phyloP scores from a whole-genome alignment of 2,113 vertebrate species.

The Ochotona curzoniae region DNA sequence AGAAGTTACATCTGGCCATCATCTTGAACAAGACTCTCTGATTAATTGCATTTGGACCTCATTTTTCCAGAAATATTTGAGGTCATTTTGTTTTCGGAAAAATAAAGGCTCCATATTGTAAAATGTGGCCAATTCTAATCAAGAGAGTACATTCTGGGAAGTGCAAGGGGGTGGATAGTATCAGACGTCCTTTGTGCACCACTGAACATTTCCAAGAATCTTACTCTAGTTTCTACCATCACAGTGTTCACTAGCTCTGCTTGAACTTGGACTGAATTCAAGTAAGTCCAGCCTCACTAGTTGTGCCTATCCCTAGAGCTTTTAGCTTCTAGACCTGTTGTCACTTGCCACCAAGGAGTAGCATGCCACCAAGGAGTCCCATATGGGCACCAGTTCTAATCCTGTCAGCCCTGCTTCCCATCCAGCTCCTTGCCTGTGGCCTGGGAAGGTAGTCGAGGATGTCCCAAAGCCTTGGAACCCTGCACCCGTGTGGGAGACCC shows the following conservation, averaged over 20 bases:
- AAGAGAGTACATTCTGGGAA: not conserved
- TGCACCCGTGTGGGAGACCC: too few species aligned
- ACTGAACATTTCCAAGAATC: not conserved
- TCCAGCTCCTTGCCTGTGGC: too few species aligned
- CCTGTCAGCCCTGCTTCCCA: too few species aligned
- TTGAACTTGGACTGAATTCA: not conserved
- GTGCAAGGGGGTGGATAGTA: not conserved
- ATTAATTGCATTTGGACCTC: not conserved
- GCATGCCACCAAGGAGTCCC: not conserved
- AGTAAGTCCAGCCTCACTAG: not conserved
- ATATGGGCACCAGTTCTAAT: too few species aligned
- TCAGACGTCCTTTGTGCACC: not conserved
- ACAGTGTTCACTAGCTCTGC: not conserved
- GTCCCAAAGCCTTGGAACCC: too few species aligned
- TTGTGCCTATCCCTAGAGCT: not conserved
- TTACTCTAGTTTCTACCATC: not conserved
- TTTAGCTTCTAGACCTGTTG: not conserved
- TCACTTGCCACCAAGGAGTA: not conserved
- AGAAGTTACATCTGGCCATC: not conserved
- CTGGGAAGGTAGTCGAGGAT: too few species aligned
- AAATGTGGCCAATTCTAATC: not conserved
- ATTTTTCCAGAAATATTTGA: not conserved
- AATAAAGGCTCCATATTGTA: not conserved
- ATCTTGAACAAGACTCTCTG: not conserved
- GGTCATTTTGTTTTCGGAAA: not conserved